These are phyloP conservation scores for Glyphotaelius pellucidus DNA, from an alignment of 2,888 invertebrate genomes.

Conservation along the genomic window DNA sequence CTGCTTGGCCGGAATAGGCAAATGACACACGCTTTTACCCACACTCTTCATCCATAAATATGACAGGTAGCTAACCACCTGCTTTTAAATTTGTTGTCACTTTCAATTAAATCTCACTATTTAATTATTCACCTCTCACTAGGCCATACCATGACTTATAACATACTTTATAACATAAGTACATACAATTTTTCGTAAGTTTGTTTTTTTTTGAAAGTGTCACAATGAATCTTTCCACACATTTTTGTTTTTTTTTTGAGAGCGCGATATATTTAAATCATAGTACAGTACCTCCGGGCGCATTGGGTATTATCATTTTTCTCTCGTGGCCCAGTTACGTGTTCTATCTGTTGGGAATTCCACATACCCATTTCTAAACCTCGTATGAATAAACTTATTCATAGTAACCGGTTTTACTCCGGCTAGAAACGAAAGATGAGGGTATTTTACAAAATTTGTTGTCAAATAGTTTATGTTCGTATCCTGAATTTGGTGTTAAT, in stretches of 20 bases:
- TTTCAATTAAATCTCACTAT: background rate
- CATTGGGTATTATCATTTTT: background rate
- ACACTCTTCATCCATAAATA: background rate
- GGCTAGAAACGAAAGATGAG: background rate
- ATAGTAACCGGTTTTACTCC: background rate
- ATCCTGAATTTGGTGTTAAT: background rate
- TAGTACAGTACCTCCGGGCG: background rate
- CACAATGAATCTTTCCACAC: background rate
- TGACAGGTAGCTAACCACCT: background rate
- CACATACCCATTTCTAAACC: background rate
- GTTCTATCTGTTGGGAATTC: background rate
- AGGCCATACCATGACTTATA: background rate
- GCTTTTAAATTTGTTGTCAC: background rate
- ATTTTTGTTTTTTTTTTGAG: background rate
- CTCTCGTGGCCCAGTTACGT: background rate
- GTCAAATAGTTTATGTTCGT: background rate
- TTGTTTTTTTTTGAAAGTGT: background rate
- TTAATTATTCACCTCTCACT: background rate
- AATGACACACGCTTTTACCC: background rate
- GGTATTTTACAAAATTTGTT: background rate
- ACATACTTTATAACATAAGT: background rate
- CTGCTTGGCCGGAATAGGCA: background rate
- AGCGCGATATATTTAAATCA: background rate
- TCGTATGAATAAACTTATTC: background rate
- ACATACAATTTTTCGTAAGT: background rate